Conservation (phyloP, 1,140 invertebrate genomes). For the Temnothorax nylanderi region DNA sequence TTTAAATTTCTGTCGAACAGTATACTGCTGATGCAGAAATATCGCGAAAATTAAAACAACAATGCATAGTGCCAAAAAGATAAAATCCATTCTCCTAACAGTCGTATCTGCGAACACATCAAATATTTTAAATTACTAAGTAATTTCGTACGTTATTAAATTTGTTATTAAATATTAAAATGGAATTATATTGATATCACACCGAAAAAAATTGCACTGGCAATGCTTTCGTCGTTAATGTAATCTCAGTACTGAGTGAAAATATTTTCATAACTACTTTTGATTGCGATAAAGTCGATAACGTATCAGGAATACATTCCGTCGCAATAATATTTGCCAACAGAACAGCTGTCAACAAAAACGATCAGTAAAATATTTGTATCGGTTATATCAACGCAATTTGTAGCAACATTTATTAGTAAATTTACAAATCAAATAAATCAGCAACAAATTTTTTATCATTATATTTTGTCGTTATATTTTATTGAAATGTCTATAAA, state of each 20-base stretch:
- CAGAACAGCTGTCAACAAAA: background rate
- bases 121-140: background rate
- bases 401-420: background rate
- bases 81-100: conserved; percentile 8
- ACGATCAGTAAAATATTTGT: background rate
- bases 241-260: background rate
- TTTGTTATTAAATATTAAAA: background rate
- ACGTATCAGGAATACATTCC: background rate
- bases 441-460: too few species aligned
- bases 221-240: background rate
- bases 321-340: too few species aligned
- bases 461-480: too few species aligned
- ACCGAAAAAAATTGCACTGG: background rate
- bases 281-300: background rate
- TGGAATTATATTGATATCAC: background rate
- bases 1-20: conserved; percentile 54
- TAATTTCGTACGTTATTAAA: background rate
- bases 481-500: too few species aligned
- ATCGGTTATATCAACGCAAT: too few species aligned
- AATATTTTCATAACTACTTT: background rate
- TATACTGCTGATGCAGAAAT: conserved; percentile 37
- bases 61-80: conserved; percentile 22
- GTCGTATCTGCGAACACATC: background rate
- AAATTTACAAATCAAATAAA: background rate
- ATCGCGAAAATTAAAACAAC: conserved; percentile 12